These are phyloP conservation scores for Lichenostomus cassidix DNA, from an alignment of 2,113 vertebrate genomes.

Conservation along the genomic window DNA sequence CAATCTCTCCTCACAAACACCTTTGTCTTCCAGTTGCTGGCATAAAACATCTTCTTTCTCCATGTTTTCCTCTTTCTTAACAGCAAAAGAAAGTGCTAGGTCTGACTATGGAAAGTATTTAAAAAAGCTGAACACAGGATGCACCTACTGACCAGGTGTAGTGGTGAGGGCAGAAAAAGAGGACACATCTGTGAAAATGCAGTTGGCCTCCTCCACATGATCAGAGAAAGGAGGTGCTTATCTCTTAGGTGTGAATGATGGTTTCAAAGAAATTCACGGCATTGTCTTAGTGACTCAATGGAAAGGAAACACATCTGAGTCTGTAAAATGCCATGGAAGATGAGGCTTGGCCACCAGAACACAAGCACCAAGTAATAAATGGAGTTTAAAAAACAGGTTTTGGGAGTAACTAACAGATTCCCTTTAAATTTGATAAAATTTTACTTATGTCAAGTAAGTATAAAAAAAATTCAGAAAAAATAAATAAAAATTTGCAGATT, in stretches of 20 bases:
- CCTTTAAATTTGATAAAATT: not conserved
- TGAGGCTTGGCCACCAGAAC: not conserved
- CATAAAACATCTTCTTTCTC: not conserved
- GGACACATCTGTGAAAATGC: not conserved
- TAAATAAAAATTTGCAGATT: not conserved
- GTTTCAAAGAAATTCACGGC: not conserved
- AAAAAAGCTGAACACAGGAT: not conserved
- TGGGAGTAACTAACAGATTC: not conserved
- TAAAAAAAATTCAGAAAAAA: not conserved
- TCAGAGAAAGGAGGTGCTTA: not conserved
- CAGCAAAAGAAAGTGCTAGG: not conserved
- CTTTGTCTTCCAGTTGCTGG: not conserved
- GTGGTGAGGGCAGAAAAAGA: not conserved
- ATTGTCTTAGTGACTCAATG: not conserved
- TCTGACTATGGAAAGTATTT: not conserved
- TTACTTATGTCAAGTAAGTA: not conserved
- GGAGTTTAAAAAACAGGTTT: not conserved
- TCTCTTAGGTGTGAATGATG: not conserved
- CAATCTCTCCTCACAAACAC: not conserved
- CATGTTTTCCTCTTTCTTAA: not conserved
- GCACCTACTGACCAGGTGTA: not conserved
- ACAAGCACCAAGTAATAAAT: not conserved
- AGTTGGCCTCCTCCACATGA: not conserved
- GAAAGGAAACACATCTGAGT: not conserved
- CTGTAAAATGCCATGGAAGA: not conserved